These are phyloP conservation scores for Astropecten irregularis DNA, from an alignment of 53 echinoderm and acorn worm genomes.

Conservation along the genomic window DNA sequence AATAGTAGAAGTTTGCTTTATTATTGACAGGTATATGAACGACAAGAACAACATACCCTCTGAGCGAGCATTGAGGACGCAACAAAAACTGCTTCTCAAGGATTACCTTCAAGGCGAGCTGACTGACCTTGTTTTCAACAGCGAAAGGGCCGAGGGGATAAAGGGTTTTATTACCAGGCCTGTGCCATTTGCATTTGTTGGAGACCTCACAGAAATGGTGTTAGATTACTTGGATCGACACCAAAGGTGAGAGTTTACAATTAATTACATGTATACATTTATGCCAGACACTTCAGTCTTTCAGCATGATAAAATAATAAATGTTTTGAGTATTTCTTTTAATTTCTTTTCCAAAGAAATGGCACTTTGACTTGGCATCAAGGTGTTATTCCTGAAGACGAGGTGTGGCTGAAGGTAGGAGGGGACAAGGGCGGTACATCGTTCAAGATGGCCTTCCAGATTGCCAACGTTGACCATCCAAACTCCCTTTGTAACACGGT, in stretches of 20 bases:
- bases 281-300: background rate
- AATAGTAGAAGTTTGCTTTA: background rate
- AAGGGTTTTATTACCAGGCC: background rate
- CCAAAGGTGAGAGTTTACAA: slow-evolving; percentile 5
- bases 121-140: background rate
- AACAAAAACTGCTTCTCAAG: background rate
- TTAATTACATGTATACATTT: background rate
- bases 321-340: background rate
- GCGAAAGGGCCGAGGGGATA: background rate
- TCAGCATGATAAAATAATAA: background rate
- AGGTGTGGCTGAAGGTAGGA: slow-evolving; percentile 4
- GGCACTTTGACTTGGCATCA: background rate
- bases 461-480: slow-evolving; percentile 18
- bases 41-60: background rate
- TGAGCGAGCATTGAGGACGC: background rate
- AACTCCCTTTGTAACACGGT: slow-evolving; percentile 40
- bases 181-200: slow-evolving; percentile 5
- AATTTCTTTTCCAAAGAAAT: background rate
- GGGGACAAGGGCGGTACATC: slow-evolving; percentile 16
- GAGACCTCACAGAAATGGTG: background rate
- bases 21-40: slow-evolving; percentile 13
- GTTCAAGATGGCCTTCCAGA: background rate
- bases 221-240: slow-evolving; percentile 9
- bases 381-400: slow-evolving; percentile 5
- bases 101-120: background rate